These are phyloP conservation scores for Suillia variegata DNA, from an alignment of 2,888 invertebrate species.

Conservation along the genomic window DNA sequence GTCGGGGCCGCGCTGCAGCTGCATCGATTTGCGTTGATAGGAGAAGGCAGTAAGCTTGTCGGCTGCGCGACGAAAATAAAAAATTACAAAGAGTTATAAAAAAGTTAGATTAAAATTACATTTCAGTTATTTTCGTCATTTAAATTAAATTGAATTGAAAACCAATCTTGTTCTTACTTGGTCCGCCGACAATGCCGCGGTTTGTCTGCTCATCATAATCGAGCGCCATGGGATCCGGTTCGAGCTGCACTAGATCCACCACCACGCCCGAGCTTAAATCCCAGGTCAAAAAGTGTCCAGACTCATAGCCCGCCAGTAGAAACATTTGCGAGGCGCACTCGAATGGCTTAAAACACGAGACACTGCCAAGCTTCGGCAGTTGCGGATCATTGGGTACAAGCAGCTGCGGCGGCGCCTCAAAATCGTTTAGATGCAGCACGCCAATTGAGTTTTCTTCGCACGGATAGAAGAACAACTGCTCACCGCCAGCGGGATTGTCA, in stretches of 20 bases:
- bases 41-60: constrained; percentile 53
- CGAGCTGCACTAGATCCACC: constrained; percentile 54
- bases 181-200: constrained; percentile 70
- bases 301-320: constrained; percentile 75
- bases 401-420: constrained; percentile 54
- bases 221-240: constrained; percentile 73
- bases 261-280: constrained; percentile 66
- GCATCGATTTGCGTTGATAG: constrained; percentile 54
- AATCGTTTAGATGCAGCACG: constrained; percentile 57
- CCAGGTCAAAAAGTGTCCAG: constrained; percentile 75
- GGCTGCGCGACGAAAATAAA: constrained; percentile 26
- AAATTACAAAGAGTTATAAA: background rate
- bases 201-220: constrained; percentile 72
- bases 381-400: constrained; percentile 56
- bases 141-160: background rate
- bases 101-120: background rate
- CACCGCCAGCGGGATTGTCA: constrained; percentile 52
- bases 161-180: constrained; percentile 36
- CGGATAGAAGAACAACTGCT: constrained; percentile 68
- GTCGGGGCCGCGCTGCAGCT: constrained; percentile 67
- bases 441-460: constrained; percentile 64
- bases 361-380: constrained; percentile 62
- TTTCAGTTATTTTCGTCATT: background rate
- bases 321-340: constrained; percentile 62
- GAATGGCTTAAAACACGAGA: constrained; percentile 66